Evolutionary conservation across 2,888 invertebrate species (phyloP), one percentile per base, ranked within the genome.

Genomic region (Ornithoptera priamus): DNA sequence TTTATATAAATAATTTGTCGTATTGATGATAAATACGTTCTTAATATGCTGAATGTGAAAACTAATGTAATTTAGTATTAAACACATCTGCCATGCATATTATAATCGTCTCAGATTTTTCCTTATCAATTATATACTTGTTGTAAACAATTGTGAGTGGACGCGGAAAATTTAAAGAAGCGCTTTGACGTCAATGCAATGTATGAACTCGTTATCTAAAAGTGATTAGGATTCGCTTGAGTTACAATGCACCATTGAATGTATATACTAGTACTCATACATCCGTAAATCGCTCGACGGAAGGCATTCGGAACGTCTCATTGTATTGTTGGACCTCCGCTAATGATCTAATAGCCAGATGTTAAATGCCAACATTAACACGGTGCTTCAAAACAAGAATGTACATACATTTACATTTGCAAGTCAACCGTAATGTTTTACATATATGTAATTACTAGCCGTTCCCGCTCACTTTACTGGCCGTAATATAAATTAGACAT

Each of bases 261-360:
- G 71, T 72, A 59, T 72, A 68, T 69, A 68, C 42, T 8, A 1
- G 12, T 8, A 71, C 71, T 70, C 7, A 46, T 72, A 69, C 74
- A 69, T 72, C 71, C 69, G 74, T 73, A 73, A 65, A 46, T 64
- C 53, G 56, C n/a, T 64, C 64, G 18, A 22, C 46, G 24, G 18
- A 72, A 69, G 60, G 73, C 68, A 72, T 72, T 57, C 69, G 71
- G 72, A 73, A 73, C 66, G 63, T 75, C 70, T 72, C 61, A 73
- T 62, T 72, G 77, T 75, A 79, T 79, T 81, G 80, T 80, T 81
- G 82, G 84, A 81, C 84, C 79, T 74, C 78, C 78, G 72, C 77
- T 76, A 62, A 74, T 75, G 72, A 75, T 75, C 71, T 77, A 74
- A 76, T 78, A 79, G 81, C 81, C 81, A 79, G 78, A 3, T 75